Percentiles rank a stretch among this genome's conserved stretches.
phyloP scores from a whole-genome alignment of 1,140 invertebrate genomes.

The Vanessa atalanta region DNA sequence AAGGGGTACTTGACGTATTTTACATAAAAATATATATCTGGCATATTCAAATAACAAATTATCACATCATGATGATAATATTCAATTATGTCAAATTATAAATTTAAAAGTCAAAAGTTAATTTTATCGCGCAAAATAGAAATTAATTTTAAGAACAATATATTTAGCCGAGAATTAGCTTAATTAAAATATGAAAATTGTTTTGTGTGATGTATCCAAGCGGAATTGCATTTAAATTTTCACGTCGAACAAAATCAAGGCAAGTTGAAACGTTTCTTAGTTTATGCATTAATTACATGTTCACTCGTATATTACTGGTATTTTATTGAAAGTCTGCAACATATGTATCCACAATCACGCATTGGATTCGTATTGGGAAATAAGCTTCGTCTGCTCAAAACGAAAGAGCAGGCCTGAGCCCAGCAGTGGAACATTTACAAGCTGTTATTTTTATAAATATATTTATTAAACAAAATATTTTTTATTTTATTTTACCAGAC shows the following conservation, averaged over 20 bases:
- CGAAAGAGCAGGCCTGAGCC: too few species aligned
- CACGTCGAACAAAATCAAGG: not conserved
- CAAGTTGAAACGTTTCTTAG: not conserved
- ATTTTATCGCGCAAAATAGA: slow-evolving; percentile 20
- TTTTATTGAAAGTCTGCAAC: too few species aligned
- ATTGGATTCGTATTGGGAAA: too few species aligned
- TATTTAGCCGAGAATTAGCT: not conserved
- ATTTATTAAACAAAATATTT: too few species aligned
- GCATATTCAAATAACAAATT: slow-evolving; percentile 1
- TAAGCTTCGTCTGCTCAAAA: too few species aligned
- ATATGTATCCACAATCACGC: too few species aligned
- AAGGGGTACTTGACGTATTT: too few species aligned
- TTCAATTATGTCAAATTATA: slow-evolving; percentile 15
- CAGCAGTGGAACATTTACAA: too few species aligned
- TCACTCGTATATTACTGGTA: too few species aligned
- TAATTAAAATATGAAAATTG: slow-evolving; percentile 11
- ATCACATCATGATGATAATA: not conserved
- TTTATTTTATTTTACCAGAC: not conserved
- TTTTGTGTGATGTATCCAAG: slow-evolving; percentile 4
- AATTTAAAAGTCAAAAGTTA: slow-evolving; percentile 33
- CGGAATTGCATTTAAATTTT: not conserved
- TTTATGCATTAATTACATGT: not conserved
- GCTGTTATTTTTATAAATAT: not conserved
- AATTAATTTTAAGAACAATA: slow-evolving; percentile 23
- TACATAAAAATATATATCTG: not conserved